Conservation (phyloP, 1,140 invertebrate species). For the Heliconius melpomene region DNA sequence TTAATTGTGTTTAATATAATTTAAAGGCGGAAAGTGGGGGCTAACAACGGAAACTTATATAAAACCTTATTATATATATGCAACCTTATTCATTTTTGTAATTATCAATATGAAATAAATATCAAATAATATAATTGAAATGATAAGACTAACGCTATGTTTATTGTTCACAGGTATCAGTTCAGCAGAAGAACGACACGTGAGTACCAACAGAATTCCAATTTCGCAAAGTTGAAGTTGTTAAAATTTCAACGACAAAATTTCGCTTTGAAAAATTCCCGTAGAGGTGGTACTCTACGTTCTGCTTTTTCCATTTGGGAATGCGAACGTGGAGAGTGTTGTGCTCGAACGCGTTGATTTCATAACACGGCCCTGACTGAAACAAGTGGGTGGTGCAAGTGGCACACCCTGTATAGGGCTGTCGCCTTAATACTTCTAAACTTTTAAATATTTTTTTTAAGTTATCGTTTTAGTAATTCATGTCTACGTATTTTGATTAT, state of each 20-base stretch:
- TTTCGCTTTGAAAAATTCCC: conserved; percentile 72
- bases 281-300: conserved; percentile 58
- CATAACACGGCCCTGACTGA: conserved; percentile 73
- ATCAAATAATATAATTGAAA: neutral
- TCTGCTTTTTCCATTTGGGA: conserved; percentile 74
- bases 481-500: neutral
- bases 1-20: neutral
- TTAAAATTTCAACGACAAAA: conserved; percentile 67
- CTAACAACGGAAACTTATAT: neutral
- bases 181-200: conserved; percentile 86
- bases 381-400: conserved; percentile 77
- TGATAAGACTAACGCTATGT: neutral
- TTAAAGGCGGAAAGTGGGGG: no score
- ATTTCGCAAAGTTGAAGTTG: conserved; percentile 57
- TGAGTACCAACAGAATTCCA: conserved; percentile 80
- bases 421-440: conserved; percentile 26
- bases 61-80: no score
- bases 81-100: neutral
- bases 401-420: conserved; percentile 61
- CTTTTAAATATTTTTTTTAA: neutral
- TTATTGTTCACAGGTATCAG: conserved; percentile 84
- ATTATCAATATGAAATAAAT: neutral
- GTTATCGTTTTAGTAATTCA: neutral
- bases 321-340: conserved; percentile 66
- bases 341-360: conserved; percentile 79